Percentiles rank a stretch among this genome's conserved stretches.
These are phyloP conservation scores for Acromyrmex echinatior DNA, from an alignment of 1,140 invertebrate genomes.

Conservation along the genomic window DNA sequence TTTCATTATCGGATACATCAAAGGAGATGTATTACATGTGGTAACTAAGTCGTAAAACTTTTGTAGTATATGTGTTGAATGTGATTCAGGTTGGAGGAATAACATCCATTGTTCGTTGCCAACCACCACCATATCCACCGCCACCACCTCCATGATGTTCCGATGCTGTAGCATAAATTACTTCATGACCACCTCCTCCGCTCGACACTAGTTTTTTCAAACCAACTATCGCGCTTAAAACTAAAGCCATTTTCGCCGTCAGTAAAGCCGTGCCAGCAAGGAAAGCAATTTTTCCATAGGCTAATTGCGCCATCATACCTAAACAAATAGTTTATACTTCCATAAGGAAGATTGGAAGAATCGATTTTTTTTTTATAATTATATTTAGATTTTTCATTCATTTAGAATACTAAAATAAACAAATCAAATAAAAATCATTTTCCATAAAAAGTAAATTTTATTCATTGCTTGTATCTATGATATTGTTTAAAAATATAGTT, in stretches of 20 bases:
- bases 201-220: slow-evolving; percentile 88
- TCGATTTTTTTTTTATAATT: neutral
- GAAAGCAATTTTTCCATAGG: slow-evolving; percentile 90
- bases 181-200: slow-evolving; percentile 87
- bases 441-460: neutral
- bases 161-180: slow-evolving; percentile 87
- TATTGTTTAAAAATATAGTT: neutral
- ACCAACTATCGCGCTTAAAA: slow-evolving; percentile 89
- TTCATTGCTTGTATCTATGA: neutral
- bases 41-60: slow-evolving; percentile 34
- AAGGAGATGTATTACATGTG: slow-evolving; percentile 5
- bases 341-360: neutral
- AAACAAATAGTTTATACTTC: slow-evolving; percentile 28
- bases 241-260: slow-evolving; percentile 90
- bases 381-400: neutral
- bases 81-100: slow-evolving; percentile 80
- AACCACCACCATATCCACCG: slow-evolving; percentile 84
- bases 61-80: neutral
- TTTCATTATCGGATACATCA: slow-evolving; percentile 28
- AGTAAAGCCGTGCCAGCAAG: slow-evolving; percentile 90
- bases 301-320: slow-evolving; percentile 89
- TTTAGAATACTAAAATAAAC: slow-evolving; percentile 11
- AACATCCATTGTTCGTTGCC: slow-evolving; percentile 87
- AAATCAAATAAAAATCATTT: neutral
- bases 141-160: slow-evolving; percentile 84